Conservation (phyloP, 2,888 invertebrate genomes). For the Eupithecia subumbrata region DNA sequence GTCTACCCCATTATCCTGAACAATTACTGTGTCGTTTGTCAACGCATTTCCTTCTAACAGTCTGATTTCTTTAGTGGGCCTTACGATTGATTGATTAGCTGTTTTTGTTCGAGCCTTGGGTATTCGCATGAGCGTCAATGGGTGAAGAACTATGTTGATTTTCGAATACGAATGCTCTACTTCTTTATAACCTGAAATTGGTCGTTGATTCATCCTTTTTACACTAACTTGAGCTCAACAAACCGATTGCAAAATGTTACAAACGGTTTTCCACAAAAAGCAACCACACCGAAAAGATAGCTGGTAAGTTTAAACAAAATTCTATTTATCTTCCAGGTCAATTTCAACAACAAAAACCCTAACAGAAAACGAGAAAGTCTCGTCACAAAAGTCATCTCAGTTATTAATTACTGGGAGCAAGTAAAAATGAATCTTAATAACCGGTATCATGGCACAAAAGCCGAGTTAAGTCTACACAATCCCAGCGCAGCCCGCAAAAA, state of each 20-base stretch:
- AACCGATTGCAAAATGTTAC: conserved; percentile 4
- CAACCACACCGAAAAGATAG: conserved; percentile 21
- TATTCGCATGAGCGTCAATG: conserved; percentile 39
- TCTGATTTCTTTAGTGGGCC: conserved; percentile 72
- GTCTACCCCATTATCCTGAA: conserved; percentile 65
- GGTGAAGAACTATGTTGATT: conserved; percentile 27
- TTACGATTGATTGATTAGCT: conserved; percentile 75
- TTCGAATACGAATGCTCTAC: conserved; percentile 7
- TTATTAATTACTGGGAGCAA: conserved; percentile 51
- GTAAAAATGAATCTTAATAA: conserved; percentile 68
- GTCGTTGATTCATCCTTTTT: conserved; percentile 15
- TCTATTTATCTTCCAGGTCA: conserved; percentile 38
- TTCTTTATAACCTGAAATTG: not conserved
- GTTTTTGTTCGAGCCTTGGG: conserved; percentile 49
- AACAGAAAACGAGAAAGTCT: conserved; percentile 47
- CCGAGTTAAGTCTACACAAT: conserved; percentile 56
- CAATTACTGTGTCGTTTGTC: conserved; percentile 82
- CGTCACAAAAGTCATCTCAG: conserved; percentile 50
- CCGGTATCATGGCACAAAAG: conserved; percentile 64
- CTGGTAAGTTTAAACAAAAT: conserved; percentile 27
- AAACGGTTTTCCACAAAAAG: conserved; percentile 11
- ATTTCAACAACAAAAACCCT: conserved; percentile 45
- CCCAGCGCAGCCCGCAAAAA: conserved; percentile 65
- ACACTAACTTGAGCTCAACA: not conserved
- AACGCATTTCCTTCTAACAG: conserved; percentile 61